Percentiles rank a stretch among this genome's conserved stretches.
These are phyloP conservation scores for Cantharis rufa DNA, from an alignment of 2,888 invertebrate genomes.

Conservation along the genomic window DNA sequence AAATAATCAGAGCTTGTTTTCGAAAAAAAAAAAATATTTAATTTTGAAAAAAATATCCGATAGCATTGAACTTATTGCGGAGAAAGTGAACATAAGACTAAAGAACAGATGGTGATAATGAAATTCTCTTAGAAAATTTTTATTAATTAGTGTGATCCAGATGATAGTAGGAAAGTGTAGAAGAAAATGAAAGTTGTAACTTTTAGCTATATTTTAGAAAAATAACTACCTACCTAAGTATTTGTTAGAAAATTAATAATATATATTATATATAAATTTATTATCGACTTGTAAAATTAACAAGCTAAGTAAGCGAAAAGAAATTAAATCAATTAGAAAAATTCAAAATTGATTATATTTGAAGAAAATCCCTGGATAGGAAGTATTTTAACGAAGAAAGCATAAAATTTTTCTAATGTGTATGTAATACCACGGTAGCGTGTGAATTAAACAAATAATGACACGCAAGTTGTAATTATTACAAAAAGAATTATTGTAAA, in stretches of 20 bases:
- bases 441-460: neutral
- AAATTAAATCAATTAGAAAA: neutral
- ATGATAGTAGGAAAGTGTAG: neutral
- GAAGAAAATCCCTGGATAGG: neutral
- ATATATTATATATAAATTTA: no score
- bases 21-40: no score
- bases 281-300: no score
- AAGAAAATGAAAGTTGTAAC: neutral
- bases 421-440: neutral
- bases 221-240: neutral
- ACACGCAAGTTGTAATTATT: neutral
- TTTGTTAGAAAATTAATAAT: neutral
- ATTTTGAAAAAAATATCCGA: neutral
- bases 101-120: neutral
- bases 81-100: neutral
- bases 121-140: neutral
- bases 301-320: no score
- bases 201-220: neutral
- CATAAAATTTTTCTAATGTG: neutral
- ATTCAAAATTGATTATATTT: neutral
- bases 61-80: neutral
- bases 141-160: neutral
- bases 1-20: no score
- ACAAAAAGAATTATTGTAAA: neutral
- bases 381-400: neutral